phyloP scores from a whole-genome alignment of 2,797 vertebrate species.

The Fratercula arctica region DNA sequence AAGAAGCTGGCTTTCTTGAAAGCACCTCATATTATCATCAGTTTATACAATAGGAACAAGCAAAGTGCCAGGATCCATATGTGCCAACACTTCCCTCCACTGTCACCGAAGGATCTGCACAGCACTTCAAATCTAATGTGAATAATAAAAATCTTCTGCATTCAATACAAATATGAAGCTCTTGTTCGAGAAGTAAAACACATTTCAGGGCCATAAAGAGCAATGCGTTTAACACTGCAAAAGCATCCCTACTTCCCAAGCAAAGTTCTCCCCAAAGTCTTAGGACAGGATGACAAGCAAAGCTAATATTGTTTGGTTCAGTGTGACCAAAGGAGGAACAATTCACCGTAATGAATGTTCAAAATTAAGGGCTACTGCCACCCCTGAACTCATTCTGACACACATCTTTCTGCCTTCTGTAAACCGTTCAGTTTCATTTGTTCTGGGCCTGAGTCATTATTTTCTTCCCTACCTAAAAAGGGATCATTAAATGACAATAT shows the following conservation, averaged over 20 bases:
- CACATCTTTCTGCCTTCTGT: not conserved
- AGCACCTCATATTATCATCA: not conserved
- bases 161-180: not conserved
- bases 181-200: not conserved
- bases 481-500: not conserved
- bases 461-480: not conserved
- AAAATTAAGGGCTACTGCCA: not conserved
- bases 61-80: not conserved
- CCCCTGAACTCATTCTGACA: not conserved
- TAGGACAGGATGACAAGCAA: not conserved
- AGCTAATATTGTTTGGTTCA: not conserved
- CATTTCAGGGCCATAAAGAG: not conserved
- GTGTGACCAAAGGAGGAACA: not conserved
- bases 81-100: not conserved
- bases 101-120: not conserved
- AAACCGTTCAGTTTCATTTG: not conserved
- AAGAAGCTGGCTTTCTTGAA: not conserved
- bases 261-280: not conserved
- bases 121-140: not conserved
- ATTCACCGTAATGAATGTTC: not conserved
- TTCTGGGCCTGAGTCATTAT: not conserved
- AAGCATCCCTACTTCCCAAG: not conserved
- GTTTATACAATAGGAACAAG: not conserved
- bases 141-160: not conserved
- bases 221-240: not conserved